These are phyloP conservation scores for Griposia aprilina DNA, from an alignment of 2,888 invertebrate genomes.

Conservation along the genomic window DNA sequence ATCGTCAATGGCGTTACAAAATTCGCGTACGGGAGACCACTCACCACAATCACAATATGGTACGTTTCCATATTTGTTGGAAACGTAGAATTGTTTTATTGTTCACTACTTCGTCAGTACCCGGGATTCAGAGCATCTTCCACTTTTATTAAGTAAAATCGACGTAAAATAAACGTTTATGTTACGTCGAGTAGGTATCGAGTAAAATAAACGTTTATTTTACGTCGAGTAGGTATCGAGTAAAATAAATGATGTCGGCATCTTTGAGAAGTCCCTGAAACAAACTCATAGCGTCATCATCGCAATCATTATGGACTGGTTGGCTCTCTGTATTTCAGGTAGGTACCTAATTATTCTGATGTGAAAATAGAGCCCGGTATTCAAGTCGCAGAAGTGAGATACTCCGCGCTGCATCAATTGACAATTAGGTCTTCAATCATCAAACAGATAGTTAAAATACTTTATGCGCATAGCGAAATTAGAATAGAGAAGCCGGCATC, in stretches of 20 bases:
- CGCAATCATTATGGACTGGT: neutral
- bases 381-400: neutral
- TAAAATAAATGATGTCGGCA: too few species aligned
- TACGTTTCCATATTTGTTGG: too few species aligned
- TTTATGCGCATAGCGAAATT: slow-evolving; percentile 39
- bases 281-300: neutral
- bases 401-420: slow-evolving; percentile 24
- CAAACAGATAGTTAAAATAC: slow-evolving; percentile 29
- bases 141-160: too few species aligned
- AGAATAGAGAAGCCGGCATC: slow-evolving; percentile 40
- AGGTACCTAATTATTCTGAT: neutral
- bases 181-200: too few species aligned
- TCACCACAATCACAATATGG: too few species aligned
- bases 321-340: neutral
- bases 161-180: too few species aligned
- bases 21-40: neutral
- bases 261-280: neutral
- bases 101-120: too few species aligned
- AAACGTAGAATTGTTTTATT: too few species aligned
- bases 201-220: too few species aligned
- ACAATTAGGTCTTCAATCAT: slow-evolving; percentile 43
- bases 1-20: neutral
- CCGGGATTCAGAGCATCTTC: too few species aligned
- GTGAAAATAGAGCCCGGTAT: neutral
- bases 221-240: too few species aligned